Evolutionary conservation across 1,140 invertebrate genomes (phyloP).

Genomic region (Cardiocondyla obscurior): DNA sequence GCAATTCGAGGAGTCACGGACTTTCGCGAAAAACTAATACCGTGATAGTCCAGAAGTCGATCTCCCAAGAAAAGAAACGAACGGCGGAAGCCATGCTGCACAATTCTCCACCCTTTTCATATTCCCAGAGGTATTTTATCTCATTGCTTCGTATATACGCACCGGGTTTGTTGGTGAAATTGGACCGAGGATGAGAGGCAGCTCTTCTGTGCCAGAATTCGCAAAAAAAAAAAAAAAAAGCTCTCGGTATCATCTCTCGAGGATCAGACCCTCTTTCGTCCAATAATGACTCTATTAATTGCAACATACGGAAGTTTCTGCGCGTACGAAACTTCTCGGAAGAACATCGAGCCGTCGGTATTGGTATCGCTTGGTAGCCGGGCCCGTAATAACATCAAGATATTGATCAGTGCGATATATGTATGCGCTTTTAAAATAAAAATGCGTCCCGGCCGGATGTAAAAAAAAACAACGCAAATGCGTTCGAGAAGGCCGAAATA

Average conservation of each 20-base stretch:
- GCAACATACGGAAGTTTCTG: background rate
- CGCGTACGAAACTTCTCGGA: background rate
- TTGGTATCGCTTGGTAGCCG: background rate
- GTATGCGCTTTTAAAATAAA: background rate
- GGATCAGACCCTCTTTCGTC: background rate
- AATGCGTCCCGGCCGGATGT: background rate
- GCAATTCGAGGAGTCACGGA: constrained; percentile 10
- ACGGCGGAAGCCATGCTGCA: constrained; percentile 35
- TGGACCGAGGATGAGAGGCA: constrained; percentile 34
- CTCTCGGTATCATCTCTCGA: background rate
- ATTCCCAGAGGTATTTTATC: constrained; percentile 58
- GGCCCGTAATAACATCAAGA: background rate
- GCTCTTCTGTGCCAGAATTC: background rate
- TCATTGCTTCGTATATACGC: constrained; percentile 31
- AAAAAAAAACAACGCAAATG: background rate
- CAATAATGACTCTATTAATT: constrained; percentile 14
- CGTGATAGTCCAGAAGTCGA: background rate
- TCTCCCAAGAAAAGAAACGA: constrained; percentile 53
- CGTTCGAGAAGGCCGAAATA: background rate
- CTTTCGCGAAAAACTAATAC: constrained; percentile 2
- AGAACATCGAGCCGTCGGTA: background rate
- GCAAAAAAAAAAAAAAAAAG: no score
- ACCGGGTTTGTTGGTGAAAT: constrained; percentile 49
- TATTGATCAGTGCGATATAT: background rate
- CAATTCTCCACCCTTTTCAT: background rate